Conservation (phyloP, 2,888 invertebrate genomes). For the Ceramica pisi region DNA sequence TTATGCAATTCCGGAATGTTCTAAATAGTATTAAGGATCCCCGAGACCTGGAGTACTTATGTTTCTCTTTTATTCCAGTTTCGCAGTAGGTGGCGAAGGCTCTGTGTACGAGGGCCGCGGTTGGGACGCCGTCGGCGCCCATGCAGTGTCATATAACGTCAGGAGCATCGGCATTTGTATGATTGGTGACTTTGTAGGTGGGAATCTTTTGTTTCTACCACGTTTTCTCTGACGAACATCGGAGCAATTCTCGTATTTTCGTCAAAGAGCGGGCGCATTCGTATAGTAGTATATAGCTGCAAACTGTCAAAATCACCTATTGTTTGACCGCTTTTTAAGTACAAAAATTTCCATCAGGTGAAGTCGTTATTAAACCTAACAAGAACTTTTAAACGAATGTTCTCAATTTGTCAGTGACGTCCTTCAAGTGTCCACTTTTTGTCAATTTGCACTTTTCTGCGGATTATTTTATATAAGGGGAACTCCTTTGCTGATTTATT, state of each 20-base stretch:
- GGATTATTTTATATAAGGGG: slow-evolving; percentile 4
- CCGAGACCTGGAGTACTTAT: neutral
- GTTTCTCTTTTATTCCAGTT: slow-evolving; percentile 86
- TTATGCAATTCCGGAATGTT: too few species aligned
- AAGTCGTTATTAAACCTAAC: neutral
- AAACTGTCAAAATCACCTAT: too few species aligned
- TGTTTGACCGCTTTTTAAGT: too few species aligned
- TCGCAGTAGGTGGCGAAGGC: slow-evolving; percentile 94
- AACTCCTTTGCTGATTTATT: neutral
- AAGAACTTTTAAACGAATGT: neutral
- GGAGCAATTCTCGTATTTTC: too few species aligned
- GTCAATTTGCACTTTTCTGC: neutral
- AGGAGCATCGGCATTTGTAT: slow-evolving; percentile 92
- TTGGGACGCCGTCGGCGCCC: slow-evolving; percentile 93
- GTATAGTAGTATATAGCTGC: too few species aligned
- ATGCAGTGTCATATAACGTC: slow-evolving; percentile 92
- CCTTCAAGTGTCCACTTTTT: neutral
- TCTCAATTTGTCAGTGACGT: neutral
- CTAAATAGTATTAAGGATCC: neutral
- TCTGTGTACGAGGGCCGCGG: slow-evolving; percentile 93
- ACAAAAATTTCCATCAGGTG: neutral
- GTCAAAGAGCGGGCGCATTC: too few species aligned
- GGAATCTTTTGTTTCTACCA: slow-evolving; percentile 68
- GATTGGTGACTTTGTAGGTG: slow-evolving; percentile 93
- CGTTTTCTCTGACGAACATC: neutral